Percentiles rank a stretch among this genome's conserved stretches.
Conservation (phyloP, 2,113 vertebrate genomes). For the Herpetotheres cachinnans region DNA sequence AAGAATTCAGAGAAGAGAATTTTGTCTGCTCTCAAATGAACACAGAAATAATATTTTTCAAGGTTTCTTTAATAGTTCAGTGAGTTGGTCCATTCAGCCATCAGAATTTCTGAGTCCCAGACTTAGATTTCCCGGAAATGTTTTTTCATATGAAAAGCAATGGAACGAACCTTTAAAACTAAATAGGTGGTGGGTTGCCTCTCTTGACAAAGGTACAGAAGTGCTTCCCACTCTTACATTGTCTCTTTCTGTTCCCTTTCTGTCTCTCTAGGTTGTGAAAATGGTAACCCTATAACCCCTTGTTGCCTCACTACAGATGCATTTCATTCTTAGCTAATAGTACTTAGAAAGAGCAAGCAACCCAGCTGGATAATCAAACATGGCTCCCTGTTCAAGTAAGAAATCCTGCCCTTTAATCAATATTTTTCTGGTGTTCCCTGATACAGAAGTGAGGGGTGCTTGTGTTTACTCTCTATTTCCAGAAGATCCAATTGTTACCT, state of each 20-base stretch:
- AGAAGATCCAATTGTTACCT: neutral
- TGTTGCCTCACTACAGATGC: rapidly evolving
- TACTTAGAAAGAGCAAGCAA: neutral
- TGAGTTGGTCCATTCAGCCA: neutral
- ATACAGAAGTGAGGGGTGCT: neutral
- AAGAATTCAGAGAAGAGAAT: constrained; percentile 12
- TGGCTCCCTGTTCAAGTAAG: neutral
- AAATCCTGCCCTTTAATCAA: neutral
- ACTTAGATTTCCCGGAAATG: neutral
- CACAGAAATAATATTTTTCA: constrained; percentile 11
- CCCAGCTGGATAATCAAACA: neutral
- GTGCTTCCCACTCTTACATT: neutral
- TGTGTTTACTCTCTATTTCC: neutral
- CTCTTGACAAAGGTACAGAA: neutral
- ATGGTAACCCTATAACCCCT: neutral
- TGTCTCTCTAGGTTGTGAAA: neutral
- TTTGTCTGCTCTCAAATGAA: constrained; percentile 22
- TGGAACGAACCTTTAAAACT: neutral
- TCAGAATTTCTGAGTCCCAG: neutral
- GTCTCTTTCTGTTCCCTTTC: neutral
- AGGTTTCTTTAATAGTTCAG: constrained; percentile 3
- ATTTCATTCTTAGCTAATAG: neutral
- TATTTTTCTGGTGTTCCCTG: neutral
- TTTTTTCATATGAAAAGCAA: neutral
- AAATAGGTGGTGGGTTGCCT: neutral